phyloP scores from a whole-genome alignment of 2,113 vertebrate species.

The Caloenas nicobarica region DNA sequence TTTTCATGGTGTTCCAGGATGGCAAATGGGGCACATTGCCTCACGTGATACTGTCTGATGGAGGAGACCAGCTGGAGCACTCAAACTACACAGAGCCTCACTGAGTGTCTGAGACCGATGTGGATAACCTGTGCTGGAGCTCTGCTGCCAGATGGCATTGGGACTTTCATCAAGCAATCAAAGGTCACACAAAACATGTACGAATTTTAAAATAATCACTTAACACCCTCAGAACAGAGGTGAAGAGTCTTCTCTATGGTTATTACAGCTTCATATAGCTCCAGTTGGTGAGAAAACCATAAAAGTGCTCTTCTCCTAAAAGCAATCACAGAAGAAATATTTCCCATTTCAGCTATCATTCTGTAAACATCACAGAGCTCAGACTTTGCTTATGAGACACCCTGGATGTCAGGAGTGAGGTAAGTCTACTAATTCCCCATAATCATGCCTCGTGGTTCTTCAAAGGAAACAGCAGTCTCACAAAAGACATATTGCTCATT shows the following conservation, averaged over 20 bases:
- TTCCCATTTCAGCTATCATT: background rate
- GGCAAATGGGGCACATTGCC: accelerated
- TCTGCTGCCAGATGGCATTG: background rate
- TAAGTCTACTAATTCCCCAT: background rate
- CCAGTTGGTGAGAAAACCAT: background rate
- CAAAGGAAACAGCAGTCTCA: background rate
- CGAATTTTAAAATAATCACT: background rate
- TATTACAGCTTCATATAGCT: background rate
- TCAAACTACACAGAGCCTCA: background rate
- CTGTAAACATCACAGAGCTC: background rate
- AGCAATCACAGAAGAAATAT: background rate
- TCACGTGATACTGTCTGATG: background rate
- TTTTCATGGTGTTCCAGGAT: background rate
- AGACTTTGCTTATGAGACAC: background rate
- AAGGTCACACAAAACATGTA: background rate
- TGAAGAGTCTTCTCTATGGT: background rate
- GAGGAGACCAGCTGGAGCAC: background rate
- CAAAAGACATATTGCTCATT: background rate
- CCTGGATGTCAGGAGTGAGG: background rate
- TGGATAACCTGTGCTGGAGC: background rate
- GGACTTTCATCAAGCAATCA: background rate
- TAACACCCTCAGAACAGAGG: background rate
- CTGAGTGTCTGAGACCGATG: background rate
- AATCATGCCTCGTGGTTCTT: background rate
- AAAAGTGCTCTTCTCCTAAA: background rate